A percentile compares a stretch with the other conserved stretches of the same genome.
These are phyloP conservation scores for Coilia nasus DNA, from an alignment of 2,797 vertebrate species.

Conservation along the genomic window DNA sequence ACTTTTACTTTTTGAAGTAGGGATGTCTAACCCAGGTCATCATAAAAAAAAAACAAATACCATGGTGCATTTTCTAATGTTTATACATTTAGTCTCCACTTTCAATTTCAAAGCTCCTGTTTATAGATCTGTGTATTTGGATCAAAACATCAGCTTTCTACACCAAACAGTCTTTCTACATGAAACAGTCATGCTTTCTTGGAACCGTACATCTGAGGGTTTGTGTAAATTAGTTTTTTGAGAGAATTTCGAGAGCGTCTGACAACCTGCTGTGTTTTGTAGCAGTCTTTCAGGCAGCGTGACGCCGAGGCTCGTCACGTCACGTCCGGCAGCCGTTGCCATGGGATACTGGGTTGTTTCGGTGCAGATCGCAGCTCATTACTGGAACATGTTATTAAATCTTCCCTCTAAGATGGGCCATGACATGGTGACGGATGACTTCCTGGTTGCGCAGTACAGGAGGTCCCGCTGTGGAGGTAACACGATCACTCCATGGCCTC, in stretches of 20 bases:
- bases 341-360: background rate
- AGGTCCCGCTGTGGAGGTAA: background rate
- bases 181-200: background rate
- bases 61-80: background rate
- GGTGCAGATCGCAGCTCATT: background rate
- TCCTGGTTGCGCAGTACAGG: background rate
- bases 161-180: background rate
- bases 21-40: too few species aligned
- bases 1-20: too few species aligned
- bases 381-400: slow-evolving; percentile 24
- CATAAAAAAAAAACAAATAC: too few species aligned
- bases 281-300: slow-evolving; percentile 42
- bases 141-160: background rate
- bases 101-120: background rate
- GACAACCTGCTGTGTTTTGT: background rate
- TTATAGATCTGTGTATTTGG: background rate
- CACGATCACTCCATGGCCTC: background rate
- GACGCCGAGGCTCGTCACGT: slow-evolving; percentile 37
- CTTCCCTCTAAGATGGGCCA: background rate
- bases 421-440: slow-evolving; percentile 5
- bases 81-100: background rate
- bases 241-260: background rate
- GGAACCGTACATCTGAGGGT: background rate
- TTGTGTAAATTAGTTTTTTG: background rate
- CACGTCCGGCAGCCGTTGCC: slow-evolving; percentile 47